phyloP scores from a whole-genome alignment of 2,888 invertebrate genomes.

The Geotrupes spiniger region DNA sequence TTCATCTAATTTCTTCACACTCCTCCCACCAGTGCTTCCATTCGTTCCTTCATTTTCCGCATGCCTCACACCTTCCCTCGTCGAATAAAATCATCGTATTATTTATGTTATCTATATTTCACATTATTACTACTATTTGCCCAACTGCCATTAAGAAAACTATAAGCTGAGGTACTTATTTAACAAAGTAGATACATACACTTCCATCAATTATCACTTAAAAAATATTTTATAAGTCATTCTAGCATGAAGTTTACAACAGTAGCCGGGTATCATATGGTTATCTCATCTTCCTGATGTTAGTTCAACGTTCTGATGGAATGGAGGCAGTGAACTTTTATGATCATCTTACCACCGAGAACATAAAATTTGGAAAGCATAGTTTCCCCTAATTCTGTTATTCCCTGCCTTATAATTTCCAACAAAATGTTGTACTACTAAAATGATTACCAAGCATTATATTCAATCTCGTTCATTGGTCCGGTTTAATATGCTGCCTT shows the following conservation, averaged over 20 bases:
- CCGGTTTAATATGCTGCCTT: constrained; percentile 12
- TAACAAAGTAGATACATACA: background rate
- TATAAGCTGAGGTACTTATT: background rate
- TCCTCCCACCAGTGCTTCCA: no score
- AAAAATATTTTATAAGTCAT: background rate
- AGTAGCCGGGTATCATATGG: constrained; percentile 8
- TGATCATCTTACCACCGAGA: constrained; percentile 10
- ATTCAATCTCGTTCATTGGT: constrained; percentile 4
- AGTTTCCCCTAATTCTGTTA: constrained; percentile 14
- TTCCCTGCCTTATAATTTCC: constrained; percentile 19
- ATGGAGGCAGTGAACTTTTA: constrained; percentile 10
- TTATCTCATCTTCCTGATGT: background rate
- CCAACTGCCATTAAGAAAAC: no score
- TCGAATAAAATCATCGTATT: no score
- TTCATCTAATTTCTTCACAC: no score
- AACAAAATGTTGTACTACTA: constrained; percentile 16
- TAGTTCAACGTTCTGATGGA: background rate
- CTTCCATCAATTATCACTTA: background rate
- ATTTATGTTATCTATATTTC: no score
- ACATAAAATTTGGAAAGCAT: constrained; percentile 13
- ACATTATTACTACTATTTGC: no score
- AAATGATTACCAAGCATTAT: constrained; percentile 5
- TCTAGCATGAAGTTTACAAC: background rate
- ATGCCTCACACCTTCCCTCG: no score
- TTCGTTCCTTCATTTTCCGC: no score